phyloP scores from a whole-genome alignment of 2,113 vertebrate species.

The Anhinga rufa region DNA sequence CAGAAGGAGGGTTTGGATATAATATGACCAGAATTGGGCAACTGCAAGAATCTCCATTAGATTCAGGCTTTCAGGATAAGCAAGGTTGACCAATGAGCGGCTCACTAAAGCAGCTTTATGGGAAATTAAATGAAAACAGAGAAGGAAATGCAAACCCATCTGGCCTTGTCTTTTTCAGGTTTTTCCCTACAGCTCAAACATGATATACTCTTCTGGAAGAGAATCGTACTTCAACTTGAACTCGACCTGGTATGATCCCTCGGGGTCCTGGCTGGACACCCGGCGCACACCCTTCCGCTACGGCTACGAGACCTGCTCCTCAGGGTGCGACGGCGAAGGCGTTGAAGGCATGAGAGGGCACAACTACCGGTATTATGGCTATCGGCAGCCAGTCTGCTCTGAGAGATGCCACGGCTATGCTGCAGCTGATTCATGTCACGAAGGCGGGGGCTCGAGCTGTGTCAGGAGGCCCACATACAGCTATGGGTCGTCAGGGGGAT shows the following conservation, averaged over 20 bases:
- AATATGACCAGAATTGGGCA: background rate
- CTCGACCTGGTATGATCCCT: constrained; percentile 51
- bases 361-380: constrained; percentile 6
- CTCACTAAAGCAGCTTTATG: background rate
- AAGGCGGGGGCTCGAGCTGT: rapidly evolving
- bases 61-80: background rate
- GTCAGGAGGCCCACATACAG: background rate
- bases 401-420: background rate
- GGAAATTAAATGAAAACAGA: background rate
- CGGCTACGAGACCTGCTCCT: background rate
- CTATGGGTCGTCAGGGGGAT: background rate
- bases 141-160: background rate
- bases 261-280: constrained; percentile 44
- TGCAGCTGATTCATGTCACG: rapidly evolving
- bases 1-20: background rate
- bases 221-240: constrained; percentile 60
- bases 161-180: background rate
- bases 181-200: background rate
- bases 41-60: background rate
- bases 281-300: constrained; percentile 36
- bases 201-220: constrained; percentile 52
- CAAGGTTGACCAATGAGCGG: background rate
- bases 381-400: background rate
- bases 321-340: background rate
- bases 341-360: constrained; percentile 29